Conservation (phyloP, 2,797 vertebrate genomes). For the Malurus splendens region DNA sequence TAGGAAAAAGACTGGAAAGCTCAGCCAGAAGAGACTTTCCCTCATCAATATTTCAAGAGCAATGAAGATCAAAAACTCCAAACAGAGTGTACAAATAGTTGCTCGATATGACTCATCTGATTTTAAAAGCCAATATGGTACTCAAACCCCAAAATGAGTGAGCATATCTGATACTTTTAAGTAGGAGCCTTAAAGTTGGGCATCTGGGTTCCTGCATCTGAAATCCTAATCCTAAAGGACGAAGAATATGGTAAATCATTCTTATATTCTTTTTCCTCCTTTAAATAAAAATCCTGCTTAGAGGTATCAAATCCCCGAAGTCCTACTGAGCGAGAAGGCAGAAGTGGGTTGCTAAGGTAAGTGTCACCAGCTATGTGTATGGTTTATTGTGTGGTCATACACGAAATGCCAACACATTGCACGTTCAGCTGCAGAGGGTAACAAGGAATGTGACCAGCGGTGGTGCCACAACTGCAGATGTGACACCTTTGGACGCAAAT, state of each 20-base stretch:
- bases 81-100: background rate
- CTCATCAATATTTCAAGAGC: background rate
- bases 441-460: background rate
- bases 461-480: background rate
- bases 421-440: background rate
- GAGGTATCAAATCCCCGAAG: background rate
- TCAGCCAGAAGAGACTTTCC: background rate
- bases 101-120: background rate
- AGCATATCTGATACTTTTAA: background rate
- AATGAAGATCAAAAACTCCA: background rate
- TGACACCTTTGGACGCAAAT: background rate
- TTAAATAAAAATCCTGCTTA: background rate
- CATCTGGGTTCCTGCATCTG: background rate
- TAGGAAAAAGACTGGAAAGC: background rate
- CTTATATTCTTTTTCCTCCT: background rate
- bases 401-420: background rate
- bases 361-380: background rate
- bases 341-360: background rate
- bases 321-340: background rate
- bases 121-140: background rate
- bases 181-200: background rate
- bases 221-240: background rate
- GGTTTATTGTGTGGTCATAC: background rate
- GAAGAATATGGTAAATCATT: background rate
- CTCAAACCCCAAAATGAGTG: background rate